Conservation (phyloP, 2,888 invertebrate genomes). For the Ophion costatus region DNA sequence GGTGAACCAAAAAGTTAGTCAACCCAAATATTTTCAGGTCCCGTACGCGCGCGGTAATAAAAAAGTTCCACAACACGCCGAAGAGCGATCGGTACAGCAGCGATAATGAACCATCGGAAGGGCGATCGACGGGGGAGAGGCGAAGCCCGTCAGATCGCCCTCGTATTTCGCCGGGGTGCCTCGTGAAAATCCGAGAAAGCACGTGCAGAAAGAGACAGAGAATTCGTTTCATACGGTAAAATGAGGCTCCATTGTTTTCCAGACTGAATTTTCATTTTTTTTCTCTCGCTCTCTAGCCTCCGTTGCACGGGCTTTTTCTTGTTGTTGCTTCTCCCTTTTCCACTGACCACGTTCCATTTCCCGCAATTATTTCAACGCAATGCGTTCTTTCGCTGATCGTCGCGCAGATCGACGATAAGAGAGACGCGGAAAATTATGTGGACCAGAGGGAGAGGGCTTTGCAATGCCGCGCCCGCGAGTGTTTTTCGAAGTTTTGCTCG, state of each 20-base stretch:
- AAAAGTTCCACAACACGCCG: slow-evolving; percentile 29
- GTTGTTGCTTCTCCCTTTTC: background rate
- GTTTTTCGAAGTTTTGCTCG: background rate
- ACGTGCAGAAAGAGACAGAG: background rate
- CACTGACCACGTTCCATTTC: slow-evolving; percentile 8
- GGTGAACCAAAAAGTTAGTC: slow-evolving; percentile 34
- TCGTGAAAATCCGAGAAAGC: slow-evolving; percentile 56
- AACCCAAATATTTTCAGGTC: slow-evolving; percentile 53
- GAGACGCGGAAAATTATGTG: slow-evolving; percentile 52
- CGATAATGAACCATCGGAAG: slow-evolving; percentile 66
- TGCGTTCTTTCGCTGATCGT: background rate
- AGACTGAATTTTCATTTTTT: slow-evolving; percentile 60
- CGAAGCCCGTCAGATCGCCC: slow-evolving; percentile 59
- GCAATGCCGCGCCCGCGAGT: background rate
- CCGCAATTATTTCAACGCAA: slow-evolving; percentile 17
- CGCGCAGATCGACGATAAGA: slow-evolving; percentile 53
- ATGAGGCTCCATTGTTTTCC: slow-evolving; percentile 62
- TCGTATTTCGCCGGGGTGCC: slow-evolving; percentile 62
- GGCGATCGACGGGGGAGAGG: slow-evolving; percentile 47
- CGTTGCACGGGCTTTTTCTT: background rate
- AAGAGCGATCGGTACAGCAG: slow-evolving; percentile 48
- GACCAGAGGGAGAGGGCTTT: slow-evolving; percentile 21
- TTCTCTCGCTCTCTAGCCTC: slow-evolving; percentile 9
- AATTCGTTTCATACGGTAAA: slow-evolving; percentile 61
- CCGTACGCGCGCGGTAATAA: slow-evolving; percentile 8